phyloP scores from a whole-genome alignment of 2,797 vertebrate genomes.

The Tauraco hartlaubi region DNA sequence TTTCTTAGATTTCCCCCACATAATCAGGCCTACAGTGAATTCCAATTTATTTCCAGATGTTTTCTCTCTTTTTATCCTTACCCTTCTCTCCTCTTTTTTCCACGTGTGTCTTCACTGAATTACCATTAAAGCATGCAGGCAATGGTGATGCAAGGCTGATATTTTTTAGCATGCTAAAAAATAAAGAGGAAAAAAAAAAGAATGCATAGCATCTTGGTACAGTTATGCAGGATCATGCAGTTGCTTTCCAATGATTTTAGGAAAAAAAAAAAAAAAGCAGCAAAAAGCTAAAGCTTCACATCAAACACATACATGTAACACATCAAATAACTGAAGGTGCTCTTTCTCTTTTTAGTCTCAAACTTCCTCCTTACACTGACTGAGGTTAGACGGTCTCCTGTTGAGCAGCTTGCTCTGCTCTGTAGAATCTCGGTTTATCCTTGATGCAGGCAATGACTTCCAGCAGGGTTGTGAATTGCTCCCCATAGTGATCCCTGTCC shows the following conservation, averaged over 20 bases:
- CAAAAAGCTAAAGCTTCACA: not conserved
- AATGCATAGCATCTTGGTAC: not conserved
- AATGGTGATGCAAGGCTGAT: not conserved
- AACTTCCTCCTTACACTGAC: not conserved
- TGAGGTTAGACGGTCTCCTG: not conserved
- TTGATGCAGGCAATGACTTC: not conserved
- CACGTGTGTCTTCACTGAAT: not conserved
- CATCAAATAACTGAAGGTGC: not conserved
- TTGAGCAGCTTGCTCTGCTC: not conserved
- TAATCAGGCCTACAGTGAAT: not conserved
- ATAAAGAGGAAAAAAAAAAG: not conserved
- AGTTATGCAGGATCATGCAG: not conserved
- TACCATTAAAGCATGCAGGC: not conserved
- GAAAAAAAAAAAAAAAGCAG: no score
- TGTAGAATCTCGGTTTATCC: not conserved
- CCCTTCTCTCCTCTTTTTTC: fast-evolving
- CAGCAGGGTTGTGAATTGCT: not conserved
- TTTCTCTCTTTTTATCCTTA: not conserved
- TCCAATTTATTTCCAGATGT: not conserved
- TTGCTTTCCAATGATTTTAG: not conserved
- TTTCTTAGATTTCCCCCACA: not conserved
- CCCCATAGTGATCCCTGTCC: not conserved
- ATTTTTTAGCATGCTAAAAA: not conserved
- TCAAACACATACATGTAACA: not conserved
- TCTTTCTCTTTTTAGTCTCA: not conserved